Percentiles rank a stretch among this genome's conserved stretches.
Conservation (phyloP, 2,797 vertebrate genomes). For the Lacerta agilis region DNA sequence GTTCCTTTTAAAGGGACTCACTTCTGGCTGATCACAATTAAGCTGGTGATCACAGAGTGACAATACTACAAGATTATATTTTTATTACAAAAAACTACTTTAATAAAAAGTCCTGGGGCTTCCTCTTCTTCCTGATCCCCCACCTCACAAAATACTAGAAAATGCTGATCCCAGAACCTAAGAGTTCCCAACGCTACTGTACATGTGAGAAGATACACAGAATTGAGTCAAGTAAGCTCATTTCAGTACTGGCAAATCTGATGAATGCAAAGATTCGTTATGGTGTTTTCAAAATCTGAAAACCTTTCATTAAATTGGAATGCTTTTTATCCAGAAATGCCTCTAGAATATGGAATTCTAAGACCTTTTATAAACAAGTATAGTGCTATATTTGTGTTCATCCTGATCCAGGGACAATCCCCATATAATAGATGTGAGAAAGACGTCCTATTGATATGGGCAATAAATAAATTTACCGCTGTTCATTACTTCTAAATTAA, state of each 20-base stretch:
- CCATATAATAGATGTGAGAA: not conserved
- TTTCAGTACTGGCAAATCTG: not conserved
- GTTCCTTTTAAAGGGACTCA: not conserved
- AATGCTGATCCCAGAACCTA: not conserved
- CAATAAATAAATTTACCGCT: not conserved
- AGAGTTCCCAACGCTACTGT: not conserved
- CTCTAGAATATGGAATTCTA: not conserved
- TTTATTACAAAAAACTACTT: not conserved
- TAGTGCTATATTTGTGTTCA: too few species aligned
- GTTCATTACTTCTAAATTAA: not conserved
- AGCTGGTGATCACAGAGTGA: not conserved
- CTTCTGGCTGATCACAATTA: not conserved
- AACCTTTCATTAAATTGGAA: not conserved
- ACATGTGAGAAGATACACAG: not conserved
- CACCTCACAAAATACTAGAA: not conserved
- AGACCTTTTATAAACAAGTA: not conserved
- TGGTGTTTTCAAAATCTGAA: not conserved
- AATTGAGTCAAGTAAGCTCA: not conserved
- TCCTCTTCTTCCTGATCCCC: not conserved
- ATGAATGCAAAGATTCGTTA: not conserved
- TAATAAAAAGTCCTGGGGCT: not conserved
- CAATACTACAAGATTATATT: not conserved
- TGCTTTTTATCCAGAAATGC: not conserved
- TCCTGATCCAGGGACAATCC: not conserved
- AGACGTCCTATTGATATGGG: not conserved